Evolutionary conservation across 2,797 vertebrate genomes (phyloP), one percentile per base, ranked within the genome.

Genomic region (Geotrypetes seraphini): DNA sequence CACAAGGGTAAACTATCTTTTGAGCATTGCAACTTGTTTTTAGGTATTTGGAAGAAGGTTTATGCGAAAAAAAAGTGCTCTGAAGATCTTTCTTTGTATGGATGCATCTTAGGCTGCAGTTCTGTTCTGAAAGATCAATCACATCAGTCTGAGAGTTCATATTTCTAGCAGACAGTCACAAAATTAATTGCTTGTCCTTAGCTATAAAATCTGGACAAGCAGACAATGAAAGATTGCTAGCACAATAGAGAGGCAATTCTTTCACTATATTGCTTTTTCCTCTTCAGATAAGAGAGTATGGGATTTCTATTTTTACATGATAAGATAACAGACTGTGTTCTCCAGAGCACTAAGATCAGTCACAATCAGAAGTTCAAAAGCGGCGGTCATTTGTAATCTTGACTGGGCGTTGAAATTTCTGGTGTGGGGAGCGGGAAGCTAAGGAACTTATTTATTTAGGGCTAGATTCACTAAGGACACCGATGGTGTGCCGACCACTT

Each of bases 191-290:
- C 71, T 61, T 57, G 59, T 41, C 52, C 7, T 1, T 52, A 32
- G 25, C 60, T 52, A 26, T 45, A 54, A 59, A 63, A 52, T 32
- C 44, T 59, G 64, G 85, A 86, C 67, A 76, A 8, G 25, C 17
- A 58, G 75, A 89, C 90, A 90, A 89, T 86, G 71, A 75, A 70
- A 66, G 69, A 72, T 76, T 75, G 69, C 66, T 74, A 52, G 50
- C 54, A 71, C 59, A 20, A 46, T 61, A 61, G 63, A 66, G 65
- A 83, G 73, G 71, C 78, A 75, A 80, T 78, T 78, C 76, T 76
- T 75, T 77, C 75, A 71, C 78, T 78, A 71, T 69, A 75, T 81
- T 83, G 73, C 81, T 80, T 84, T 79, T 87, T 84, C 74, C 80
- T 74, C 69, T 71, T 60, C 70, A 47, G 70, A 79, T 79, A 73